Evolutionary conservation across 2,888 invertebrate species (phyloP).

Genomic region (Tridacna crocea): DNA sequence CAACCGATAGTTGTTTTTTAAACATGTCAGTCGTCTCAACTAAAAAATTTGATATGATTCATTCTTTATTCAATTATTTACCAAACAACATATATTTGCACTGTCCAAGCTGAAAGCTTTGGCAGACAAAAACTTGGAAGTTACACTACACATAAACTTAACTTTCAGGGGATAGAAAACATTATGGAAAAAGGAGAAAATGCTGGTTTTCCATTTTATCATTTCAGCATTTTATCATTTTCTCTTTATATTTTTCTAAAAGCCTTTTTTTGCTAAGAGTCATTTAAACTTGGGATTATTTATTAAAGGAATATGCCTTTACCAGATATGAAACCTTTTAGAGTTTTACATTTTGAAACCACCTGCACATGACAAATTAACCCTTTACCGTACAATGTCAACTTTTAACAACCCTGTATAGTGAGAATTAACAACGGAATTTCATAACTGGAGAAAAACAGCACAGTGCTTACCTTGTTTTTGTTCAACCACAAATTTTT

Average conservation of each 20-base stretch:
- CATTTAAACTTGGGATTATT: no score
- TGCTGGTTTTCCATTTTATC: not conserved
- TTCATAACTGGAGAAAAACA: no score
- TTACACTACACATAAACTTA: no score
- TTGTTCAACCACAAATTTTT: slow-evolving; percentile 80
- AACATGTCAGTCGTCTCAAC: slow-evolving; percentile 74
- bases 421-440: no score
- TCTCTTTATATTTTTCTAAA: not conserved
- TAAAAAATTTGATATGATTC: slow-evolving; percentile 44
- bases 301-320: no score
- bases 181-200: not conserved
- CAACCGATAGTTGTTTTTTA: slow-evolving; percentile 74
- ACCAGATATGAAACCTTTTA: no score
- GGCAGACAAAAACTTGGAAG: no score
- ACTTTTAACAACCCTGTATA: no score
- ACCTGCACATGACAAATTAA: no score
- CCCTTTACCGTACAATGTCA: no score
- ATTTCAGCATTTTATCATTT: not conserved
- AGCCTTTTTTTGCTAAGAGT: no score
- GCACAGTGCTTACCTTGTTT: slow-evolving; percentile 75
- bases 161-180: not conserved
- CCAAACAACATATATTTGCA: not conserved
- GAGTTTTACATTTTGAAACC: no score
- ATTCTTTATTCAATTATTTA: not conserved
- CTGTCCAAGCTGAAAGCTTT: not conserved